Percentiles rank a stretch among this genome's conserved stretches.
Conservation (phyloP, 2,888 invertebrate species). For the Tholera decimalis region DNA sequence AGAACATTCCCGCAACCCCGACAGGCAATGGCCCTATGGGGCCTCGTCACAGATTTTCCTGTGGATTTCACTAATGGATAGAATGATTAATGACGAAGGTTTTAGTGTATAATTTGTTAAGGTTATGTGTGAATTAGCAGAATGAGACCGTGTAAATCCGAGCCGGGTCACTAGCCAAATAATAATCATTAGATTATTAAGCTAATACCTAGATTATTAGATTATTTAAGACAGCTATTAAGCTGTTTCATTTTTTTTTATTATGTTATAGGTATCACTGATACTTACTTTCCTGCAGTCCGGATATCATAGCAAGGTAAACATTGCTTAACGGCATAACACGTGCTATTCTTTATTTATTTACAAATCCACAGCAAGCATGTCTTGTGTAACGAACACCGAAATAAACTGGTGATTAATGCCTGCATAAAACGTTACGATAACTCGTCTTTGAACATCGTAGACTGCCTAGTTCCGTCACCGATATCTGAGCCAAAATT, state of each 20-base stretch:
- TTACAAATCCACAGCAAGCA: constrained; percentile 45
- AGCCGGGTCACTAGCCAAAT: too few relatives aligned
- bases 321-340: constrained; percentile 39
- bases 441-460: constrained; percentile 35
- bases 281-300: not conserved
- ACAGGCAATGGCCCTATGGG: too few relatives aligned
- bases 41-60: too few relatives aligned
- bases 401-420: constrained; percentile 55
- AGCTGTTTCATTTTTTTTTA: not conserved
- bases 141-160: too few relatives aligned
- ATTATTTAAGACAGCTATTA: too few relatives aligned
- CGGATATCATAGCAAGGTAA: not conserved
- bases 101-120: too few relatives aligned
- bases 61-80: too few relatives aligned
- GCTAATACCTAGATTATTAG: too few relatives aligned
- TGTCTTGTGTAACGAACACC: constrained; percentile 15
- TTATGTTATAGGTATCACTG: not conserved
- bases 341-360: constrained; percentile 37
- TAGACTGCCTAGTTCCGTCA: constrained; percentile 1
- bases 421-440: constrained; percentile 25
- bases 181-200: too few relatives aligned
- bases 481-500: constrained; percentile 13
- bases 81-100: too few relatives aligned
- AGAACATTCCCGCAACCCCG: too few relatives aligned
- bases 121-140: too few relatives aligned